Base-by-base conservation (phyloP, 2,113 vertebrate genomes). In the Nycticorax nycticorax region DNA sequence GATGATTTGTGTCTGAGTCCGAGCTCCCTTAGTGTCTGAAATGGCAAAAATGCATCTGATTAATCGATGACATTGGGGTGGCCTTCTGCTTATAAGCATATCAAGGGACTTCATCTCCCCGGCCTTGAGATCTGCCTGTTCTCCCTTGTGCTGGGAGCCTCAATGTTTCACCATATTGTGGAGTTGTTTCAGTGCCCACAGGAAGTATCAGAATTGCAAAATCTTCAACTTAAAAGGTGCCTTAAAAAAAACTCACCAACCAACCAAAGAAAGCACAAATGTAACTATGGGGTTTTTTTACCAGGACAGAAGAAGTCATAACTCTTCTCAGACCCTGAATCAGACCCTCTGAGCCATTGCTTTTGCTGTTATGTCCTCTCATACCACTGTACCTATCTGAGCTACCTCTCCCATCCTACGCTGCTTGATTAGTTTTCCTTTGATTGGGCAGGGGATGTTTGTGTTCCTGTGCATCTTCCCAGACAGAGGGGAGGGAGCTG, bases 1-100 rank as follows among this genome's bases (percentile, higher is more conserved):
- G 64, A 32, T 91, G 81, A 91, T 91, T 96, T 88, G 52, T 92
- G 15, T 86, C 72, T 39, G 45, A 86, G 43, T 89, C 89, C 85
- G 52, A 66, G 71, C 47, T 84, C 39, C 41, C 72, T 66, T 33
- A 59, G 37, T 52, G 56, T 84, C 92, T 93, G 75, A 92, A 92
- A 89, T 82, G 62, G 74, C 88, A 87, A 80, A 89, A 91, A 81
- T n/a, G 47, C 63, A 8, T 63, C 83, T 92, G 68, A 63, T 64
- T 83, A 76, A 96, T 64, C 7, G 5, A 14, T 52, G 85, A 50
- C 82, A 39, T 71, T 92, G 85, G 52, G 39, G 7, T 82, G 77
- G 90, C 47, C 52, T 74, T 23, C 37, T 47, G 35, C 43, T 86
- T 9, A 2, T 14, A 32, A 74, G 47, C 9, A 2, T 28, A 56